Conservation (phyloP, 2,888 invertebrate species). For the Cinara cedri region DNA sequence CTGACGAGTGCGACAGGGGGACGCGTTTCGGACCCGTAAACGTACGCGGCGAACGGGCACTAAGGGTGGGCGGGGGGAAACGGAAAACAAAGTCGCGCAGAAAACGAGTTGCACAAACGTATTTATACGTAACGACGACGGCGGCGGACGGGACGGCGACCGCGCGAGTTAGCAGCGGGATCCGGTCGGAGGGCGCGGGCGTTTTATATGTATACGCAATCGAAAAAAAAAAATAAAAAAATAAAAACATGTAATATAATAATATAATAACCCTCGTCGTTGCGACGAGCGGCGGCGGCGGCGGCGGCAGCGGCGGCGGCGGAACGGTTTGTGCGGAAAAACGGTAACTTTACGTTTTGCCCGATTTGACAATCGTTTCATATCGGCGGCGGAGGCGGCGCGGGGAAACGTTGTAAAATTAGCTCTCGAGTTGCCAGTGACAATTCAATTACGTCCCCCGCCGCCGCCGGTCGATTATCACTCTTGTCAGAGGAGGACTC, state of each 20-base stretch:
- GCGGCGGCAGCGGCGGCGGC: too few relatives aligned
- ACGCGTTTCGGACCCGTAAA: neutral
- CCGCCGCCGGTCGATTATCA: slow-evolving; percentile 35
- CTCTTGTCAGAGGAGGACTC: slow-evolving; percentile 13
- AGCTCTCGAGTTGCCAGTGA: slow-evolving; percentile 51
- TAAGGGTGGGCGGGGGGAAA: too few relatives aligned
- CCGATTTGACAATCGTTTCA: slow-evolving; percentile 50
- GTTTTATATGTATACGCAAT: neutral
- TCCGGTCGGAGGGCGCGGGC: neutral
- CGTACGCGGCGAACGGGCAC: neutral
- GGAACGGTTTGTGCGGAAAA: slow-evolving; percentile 9
- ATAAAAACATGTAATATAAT: too few relatives aligned
- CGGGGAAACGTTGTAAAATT: slow-evolving; percentile 35
- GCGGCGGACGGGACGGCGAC: neutral
- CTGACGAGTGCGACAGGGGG: neutral
- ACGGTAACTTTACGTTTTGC: slow-evolving; percentile 44
- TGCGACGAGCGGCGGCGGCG: too few relatives aligned
- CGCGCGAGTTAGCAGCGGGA: too few relatives aligned
- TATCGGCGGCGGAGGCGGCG: neutral
- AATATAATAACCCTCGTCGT: neutral
- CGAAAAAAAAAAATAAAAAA: too few relatives aligned
- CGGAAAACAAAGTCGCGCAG: slow-evolving; percentile 33
- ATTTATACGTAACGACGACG: neutral
- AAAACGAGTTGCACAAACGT: slow-evolving; percentile 39
- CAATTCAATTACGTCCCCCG: slow-evolving; percentile 47